Evolutionary conservation across 2,113 vertebrate genomes (phyloP).

Genomic region (Phalacrocorax pelagicus): DNA sequence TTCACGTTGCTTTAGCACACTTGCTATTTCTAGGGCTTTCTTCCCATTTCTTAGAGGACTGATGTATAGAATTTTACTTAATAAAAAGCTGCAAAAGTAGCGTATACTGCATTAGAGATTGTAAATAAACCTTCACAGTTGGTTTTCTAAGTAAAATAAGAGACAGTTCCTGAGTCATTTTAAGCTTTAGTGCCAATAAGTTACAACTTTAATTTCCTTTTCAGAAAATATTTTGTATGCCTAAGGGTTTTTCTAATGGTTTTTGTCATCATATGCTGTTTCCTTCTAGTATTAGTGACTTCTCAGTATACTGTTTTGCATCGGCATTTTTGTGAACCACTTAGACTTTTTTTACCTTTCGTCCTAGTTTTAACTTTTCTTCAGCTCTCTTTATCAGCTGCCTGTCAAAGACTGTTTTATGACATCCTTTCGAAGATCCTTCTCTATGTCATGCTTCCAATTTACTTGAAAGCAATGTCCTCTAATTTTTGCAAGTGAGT

Average conservation of each 20-base stretch:
- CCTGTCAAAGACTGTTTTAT: slow-evolving; percentile 16
- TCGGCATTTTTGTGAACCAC: neutral
- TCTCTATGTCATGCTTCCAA: neutral
- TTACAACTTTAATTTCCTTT: neutral
- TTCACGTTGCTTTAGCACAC: neutral
- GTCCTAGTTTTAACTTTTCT: slow-evolving; percentile 9
- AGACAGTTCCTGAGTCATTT: neutral
- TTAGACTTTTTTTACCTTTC: neutral
- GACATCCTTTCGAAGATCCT: neutral
- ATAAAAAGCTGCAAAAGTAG: neutral
- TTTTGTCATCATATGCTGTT: neutral
- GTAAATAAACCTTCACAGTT: neutral
- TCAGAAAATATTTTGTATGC: neutral
- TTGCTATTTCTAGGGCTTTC: neutral
- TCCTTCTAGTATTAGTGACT: neutral
- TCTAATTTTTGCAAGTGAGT: neutral
- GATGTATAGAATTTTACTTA: neutral
- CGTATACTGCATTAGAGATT: neutral
- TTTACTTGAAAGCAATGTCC: neutral
- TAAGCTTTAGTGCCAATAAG: neutral
- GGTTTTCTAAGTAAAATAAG: neutral
- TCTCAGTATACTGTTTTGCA: neutral
- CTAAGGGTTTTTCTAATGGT: slow-evolving; percentile 12
- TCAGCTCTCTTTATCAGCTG: slow-evolving; percentile 16
- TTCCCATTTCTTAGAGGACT: neutral